phyloP scores from a whole-genome alignment of 30 jellyfish, hydroid and myxozoan genomes.

The Rhopilema esculentum region DNA sequence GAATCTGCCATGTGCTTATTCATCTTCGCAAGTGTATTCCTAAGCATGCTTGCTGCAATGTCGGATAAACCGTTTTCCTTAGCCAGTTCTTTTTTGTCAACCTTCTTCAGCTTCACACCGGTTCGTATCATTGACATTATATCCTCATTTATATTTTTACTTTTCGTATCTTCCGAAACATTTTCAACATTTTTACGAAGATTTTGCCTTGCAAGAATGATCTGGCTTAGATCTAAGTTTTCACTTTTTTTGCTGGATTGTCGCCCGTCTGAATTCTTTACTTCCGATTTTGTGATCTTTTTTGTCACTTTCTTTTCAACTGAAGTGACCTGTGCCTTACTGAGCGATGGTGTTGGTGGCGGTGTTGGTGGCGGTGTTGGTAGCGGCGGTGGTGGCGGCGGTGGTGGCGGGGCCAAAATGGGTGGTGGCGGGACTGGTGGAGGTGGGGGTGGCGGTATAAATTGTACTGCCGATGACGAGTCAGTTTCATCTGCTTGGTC shows the following conservation, averaged over 20 bases:
- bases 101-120: slow-evolving; percentile 80
- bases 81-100: slow-evolving; percentile 26
- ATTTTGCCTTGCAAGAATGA: slow-evolving; percentile 60
- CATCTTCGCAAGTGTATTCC: slow-evolving; percentile 76
- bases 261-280: neutral
- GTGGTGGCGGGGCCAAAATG: slow-evolving; percentile 75
- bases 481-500: neutral
- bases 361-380: too few species aligned
- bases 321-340: neutral
- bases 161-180: slow-evolving; percentile 3
- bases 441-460: slow-evolving; percentile 50
- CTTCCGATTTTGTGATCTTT: neutral
- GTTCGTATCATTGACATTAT: slow-evolving; percentile 69
- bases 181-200: slow-evolving; percentile 34
- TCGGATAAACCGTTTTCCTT: slow-evolving; percentile 47
- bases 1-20: slow-evolving; percentile 81
- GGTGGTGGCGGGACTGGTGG: slow-evolving; percentile 78
- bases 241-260: slow-evolving; percentile 10
- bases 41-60: slow-evolving; percentile 70
- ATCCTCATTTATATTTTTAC: slow-evolving; percentile 26
- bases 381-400: too few species aligned
- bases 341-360: neutral
- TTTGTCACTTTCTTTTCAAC: neutral
- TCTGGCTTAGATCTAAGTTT: slow-evolving; percentile 40
- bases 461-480: neutral